Percentiles rank a stretch among this genome's conserved stretches.
Evolutionary conservation across 2,797 vertebrate genomes (phyloP).

Genomic region (Acanthiza pusilla): DNA sequence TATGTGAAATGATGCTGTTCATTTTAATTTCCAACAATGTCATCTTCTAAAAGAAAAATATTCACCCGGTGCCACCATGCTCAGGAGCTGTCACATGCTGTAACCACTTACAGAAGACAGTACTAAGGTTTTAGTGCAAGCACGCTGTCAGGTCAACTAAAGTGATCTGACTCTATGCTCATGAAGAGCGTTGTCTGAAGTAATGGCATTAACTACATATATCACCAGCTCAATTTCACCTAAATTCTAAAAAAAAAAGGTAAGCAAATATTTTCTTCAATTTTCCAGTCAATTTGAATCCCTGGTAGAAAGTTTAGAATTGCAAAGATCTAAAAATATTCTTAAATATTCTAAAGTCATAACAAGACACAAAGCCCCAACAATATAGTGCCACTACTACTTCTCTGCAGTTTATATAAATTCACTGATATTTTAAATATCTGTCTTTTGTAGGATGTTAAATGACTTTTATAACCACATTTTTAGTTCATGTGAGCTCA

Average conservation of each 20-base stretch:
- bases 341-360: not conserved
- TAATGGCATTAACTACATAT: not conserved
- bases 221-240: not conserved
- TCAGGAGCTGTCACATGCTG: not conserved
- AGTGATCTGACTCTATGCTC: not conserved
- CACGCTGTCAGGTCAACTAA: not conserved
- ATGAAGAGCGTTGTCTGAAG: not conserved
- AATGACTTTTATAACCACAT: not conserved
- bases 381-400: not conserved
- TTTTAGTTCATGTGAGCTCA: not conserved
- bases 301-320: not conserved
- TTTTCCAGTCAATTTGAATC: not conserved
- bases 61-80: not conserved
- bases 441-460: not conserved
- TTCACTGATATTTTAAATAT: not conserved
- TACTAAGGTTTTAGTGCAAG: not conserved
- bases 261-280: not conserved
- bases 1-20: not conserved
- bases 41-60: not conserved
- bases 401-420: not conserved
- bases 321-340: not conserved
- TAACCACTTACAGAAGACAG: not conserved
- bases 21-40: not conserved
- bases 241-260: not conserved
- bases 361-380: not conserved